These are phyloP conservation scores for Saccostrea echinata DNA, from an alignment of 1,140 invertebrate species.

Conservation along the genomic window DNA sequence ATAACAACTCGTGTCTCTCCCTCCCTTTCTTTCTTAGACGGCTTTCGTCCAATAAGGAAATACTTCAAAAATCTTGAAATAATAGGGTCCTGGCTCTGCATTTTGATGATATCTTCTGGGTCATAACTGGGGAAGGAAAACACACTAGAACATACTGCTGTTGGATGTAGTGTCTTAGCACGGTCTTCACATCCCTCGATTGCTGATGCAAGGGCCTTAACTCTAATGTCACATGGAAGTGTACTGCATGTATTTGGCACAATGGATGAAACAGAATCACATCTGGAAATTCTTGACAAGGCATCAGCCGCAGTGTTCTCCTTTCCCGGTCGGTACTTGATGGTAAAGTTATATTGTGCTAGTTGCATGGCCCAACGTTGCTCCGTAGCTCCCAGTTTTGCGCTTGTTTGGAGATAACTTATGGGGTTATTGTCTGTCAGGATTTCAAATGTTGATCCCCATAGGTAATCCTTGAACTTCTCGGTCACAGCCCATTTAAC, in stretches of 20 bases:
- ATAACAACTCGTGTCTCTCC: constrained; percentile 13
- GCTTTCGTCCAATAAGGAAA: constrained; percentile 17
- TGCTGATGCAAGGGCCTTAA: no score
- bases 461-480: constrained; percentile 56
- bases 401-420: constrained; percentile 52
- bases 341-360: constrained; percentile 54
- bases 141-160: neutral
- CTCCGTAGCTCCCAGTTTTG: constrained; percentile 59
- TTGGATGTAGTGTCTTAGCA: neutral
- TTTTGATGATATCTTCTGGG: constrained; percentile 7
- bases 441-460: constrained; percentile 53
- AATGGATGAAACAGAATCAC: no score
- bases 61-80: constrained; percentile 36
- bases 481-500: constrained; percentile 60
- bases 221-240: no score
- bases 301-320: no score
- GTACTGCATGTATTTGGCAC: no score
- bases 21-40: neutral
- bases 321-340: constrained; percentile 51
- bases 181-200: no score
- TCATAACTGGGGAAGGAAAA: constrained; percentile 17
- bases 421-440: constrained; percentile 58
- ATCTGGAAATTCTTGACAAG: no score
- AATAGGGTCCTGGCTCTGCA: neutral
- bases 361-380: constrained; percentile 56